phyloP scores from a whole-genome alignment of 2,797 vertebrate species.

The Poecilia wingei region DNA sequence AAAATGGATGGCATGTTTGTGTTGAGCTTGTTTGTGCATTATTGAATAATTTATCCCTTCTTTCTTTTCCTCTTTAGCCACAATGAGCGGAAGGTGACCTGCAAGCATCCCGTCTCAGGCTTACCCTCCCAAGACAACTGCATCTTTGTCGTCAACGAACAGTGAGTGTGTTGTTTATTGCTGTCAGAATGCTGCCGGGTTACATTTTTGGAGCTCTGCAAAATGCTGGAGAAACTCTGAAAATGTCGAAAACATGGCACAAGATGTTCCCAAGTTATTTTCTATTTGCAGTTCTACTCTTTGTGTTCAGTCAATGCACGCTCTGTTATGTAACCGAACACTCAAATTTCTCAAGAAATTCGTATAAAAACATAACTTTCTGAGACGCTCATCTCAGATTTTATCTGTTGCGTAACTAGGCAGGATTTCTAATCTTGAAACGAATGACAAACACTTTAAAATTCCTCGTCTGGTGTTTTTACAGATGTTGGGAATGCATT shows the following conservation, averaged over 20 bases:
- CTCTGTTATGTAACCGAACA: slow-evolving; percentile 11
- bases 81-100: slow-evolving; percentile 98
- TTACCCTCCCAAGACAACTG: slow-evolving; percentile 97
- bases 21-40: not conserved
- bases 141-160: slow-evolving; percentile 97
- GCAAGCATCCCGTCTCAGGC: slow-evolving; percentile 94
- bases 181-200: slow-evolving; percentile 55
- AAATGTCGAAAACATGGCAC: slow-evolving; percentile 35
- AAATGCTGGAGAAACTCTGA: slow-evolving; percentile 35
- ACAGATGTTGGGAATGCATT: slow-evolving; percentile 32
- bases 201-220: slow-evolving; percentile 56
- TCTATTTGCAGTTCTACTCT: slow-evolving; percentile 32
- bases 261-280: slow-evolving; percentile 26
- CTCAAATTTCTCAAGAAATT: slow-evolving; percentile 24
- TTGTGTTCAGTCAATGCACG: slow-evolving; percentile 22
- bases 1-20: not conserved
- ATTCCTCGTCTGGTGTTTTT: slow-evolving; percentile 22
- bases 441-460: slow-evolving; percentile 16
- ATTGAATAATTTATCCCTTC: slow-evolving; percentile 17
- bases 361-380: slow-evolving; percentile 2
- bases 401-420: slow-evolving; percentile 17
- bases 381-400: not conserved
- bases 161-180: slow-evolving; percentile 87
- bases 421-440: slow-evolving; percentile 10
- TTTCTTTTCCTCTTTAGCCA: slow-evolving; percentile 78